phyloP scores from a whole-genome alignment of 2,797 vertebrate species.

The Argyrosomus regius region DNA sequence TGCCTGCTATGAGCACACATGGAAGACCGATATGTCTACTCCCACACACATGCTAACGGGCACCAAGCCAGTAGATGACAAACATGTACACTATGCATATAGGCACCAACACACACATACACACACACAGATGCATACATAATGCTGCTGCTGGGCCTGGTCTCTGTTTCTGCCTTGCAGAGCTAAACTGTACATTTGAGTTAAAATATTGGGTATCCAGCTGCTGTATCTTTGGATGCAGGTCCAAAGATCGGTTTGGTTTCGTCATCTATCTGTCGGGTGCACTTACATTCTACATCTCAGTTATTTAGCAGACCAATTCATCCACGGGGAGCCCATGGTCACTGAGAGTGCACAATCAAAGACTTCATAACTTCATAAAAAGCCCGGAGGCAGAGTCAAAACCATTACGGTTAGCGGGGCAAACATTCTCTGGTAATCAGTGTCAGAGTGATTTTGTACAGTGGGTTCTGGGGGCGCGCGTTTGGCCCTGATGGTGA shows the following conservation, averaged over 20 bases:
- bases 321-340: conserved; percentile 52
- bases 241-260: conserved; percentile 58
- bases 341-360: conserved; percentile 71
- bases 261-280: conserved; percentile 71
- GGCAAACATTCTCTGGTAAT: conserved; percentile 75
- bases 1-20: conserved; percentile 81
- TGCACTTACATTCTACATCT: conserved; percentile 71
- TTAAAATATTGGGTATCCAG: conserved; percentile 58
- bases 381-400: conserved; percentile 67
- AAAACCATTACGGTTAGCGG: conserved; percentile 68
- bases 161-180: conserved; percentile 54
- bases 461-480: conserved; percentile 53
- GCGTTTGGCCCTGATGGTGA: conserved; percentile 48
- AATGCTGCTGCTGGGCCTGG: conserved; percentile 54
- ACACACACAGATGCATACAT: conserved; percentile 25
- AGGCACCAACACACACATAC: conserved; percentile 20
- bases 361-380: conserved; percentile 74
- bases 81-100: conserved; percentile 59
- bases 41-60: conserved; percentile 70
- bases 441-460: conserved; percentile 78
- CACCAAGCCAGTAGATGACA: conserved; percentile 68
- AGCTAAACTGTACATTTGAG: conserved; percentile 63
- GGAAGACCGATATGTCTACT: conserved; percentile 66
- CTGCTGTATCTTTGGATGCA: conserved; percentile 63
- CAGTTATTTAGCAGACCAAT: conserved; percentile 70